phyloP scores from a whole-genome alignment of 2,113 vertebrate genomes.

The Butastur rufipennis region DNA sequence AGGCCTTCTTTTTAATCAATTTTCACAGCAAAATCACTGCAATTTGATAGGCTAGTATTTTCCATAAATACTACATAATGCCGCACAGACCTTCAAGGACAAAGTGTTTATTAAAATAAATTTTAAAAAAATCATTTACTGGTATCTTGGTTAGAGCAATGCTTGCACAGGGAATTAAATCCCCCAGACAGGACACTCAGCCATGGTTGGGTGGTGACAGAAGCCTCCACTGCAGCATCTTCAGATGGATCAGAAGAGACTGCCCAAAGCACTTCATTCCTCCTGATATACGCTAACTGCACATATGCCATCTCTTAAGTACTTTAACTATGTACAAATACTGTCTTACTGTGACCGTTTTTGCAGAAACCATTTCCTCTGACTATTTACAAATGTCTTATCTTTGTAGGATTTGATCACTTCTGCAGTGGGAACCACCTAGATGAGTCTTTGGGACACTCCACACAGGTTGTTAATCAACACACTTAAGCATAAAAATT shows the following conservation, averaged over 20 bases:
- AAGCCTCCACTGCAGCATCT: background rate
- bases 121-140: background rate
- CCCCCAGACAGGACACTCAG: background rate
- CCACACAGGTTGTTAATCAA: background rate
- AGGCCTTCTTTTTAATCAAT: background rate
- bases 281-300: background rate
- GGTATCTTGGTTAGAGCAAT: background rate
- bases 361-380: background rate
- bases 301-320: background rate
- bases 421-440: background rate
- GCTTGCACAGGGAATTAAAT: background rate
- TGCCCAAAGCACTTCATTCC: background rate
- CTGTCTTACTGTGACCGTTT: background rate
- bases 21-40: background rate
- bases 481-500: background rate
- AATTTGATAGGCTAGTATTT: background rate
- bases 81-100: background rate
- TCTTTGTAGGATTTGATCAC: background rate
- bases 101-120: background rate
- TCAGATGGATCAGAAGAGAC: background rate
- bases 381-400: background rate
- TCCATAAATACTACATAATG: background rate
- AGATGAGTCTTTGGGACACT: background rate
- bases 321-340: background rate
- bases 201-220: background rate